Evolutionary conservation across 2,797 vertebrate genomes (phyloP).

Genomic region (Anguilla pacifica): DNA sequence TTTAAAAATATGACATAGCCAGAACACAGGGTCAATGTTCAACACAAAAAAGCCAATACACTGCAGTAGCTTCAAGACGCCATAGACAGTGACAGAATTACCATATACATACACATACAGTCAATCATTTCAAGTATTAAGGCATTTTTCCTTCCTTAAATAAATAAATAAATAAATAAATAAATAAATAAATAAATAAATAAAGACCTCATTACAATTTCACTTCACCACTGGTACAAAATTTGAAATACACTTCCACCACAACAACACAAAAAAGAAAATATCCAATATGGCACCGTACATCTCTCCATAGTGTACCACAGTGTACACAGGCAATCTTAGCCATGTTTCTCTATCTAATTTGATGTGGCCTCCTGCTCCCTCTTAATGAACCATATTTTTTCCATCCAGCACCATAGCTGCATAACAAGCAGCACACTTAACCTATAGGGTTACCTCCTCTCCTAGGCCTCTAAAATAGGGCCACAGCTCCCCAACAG

Average conservation of each 20-base stretch:
- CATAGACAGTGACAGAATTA: background rate
- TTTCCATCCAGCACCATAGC: background rate
- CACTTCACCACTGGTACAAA: background rate
- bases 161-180: too few relatives aligned
- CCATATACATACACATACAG: background rate
- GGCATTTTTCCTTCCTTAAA: background rate
- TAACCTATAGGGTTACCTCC: background rate
- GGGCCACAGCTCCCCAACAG: background rate
- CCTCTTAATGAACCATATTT: background rate
- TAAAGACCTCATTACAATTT: background rate
- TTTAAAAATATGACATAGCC: background rate
- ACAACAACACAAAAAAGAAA: background rate
- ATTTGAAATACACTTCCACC: background rate
- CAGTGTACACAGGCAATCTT: background rate
- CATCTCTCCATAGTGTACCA: background rate
- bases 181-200: background rate
- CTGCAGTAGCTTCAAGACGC: background rate
- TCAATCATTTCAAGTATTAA: background rate
- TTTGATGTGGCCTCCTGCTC: background rate
- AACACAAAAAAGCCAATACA: background rate
- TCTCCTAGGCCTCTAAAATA: background rate
- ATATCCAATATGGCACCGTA: background rate
- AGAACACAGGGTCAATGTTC: background rate
- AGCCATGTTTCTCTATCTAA: background rate
- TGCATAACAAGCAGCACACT: background rate